These are phyloP conservation scores for Achroia grisella DNA, from an alignment of 1,140 invertebrate genomes.

Conservation along the genomic window DNA sequence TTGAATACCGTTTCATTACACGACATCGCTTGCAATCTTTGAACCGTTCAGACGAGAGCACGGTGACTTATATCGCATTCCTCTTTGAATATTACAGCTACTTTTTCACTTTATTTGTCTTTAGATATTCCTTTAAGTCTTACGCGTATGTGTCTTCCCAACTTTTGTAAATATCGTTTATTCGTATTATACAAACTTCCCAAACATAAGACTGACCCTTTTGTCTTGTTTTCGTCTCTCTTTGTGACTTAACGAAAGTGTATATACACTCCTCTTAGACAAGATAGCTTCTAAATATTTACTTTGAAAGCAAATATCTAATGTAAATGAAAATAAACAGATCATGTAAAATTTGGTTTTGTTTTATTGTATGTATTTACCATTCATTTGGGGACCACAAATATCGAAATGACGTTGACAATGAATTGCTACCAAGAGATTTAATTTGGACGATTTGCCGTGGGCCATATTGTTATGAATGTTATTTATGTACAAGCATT, in stretches of 20 bases:
- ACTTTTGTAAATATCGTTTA: constrained; percentile 70
- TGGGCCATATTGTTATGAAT: no score
- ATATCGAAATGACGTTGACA: no score
- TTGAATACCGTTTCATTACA: constrained; percentile 29
- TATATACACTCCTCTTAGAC: constrained; percentile 49
- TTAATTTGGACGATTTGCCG: no score
- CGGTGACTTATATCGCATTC: background rate
- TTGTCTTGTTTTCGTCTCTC: constrained; percentile 67
- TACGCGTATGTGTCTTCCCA: constrained; percentile 65
- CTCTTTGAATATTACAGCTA: constrained; percentile 17
- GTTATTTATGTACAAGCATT: no score
- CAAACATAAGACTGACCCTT: constrained; percentile 73
- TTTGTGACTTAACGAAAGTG: constrained; percentile 50
- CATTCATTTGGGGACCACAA: no score
- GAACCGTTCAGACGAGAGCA: background rate
- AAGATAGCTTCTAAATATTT: constrained; percentile 53
- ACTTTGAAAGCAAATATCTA: constrained; percentile 52
- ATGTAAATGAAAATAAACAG: constrained; percentile 62
- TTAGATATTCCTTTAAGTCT: constrained; percentile 50
- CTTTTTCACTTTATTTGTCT: constrained; percentile 43
- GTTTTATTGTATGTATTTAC: constrained; percentile 29
- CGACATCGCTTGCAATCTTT: background rate
- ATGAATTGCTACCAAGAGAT: no score
- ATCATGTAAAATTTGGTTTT: constrained; percentile 38
- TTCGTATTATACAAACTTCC: constrained; percentile 66